These are phyloP conservation scores for Pogonognathellus flavescens DNA, from an alignment of 1,140 invertebrate genomes.

Conservation along the genomic window DNA sequence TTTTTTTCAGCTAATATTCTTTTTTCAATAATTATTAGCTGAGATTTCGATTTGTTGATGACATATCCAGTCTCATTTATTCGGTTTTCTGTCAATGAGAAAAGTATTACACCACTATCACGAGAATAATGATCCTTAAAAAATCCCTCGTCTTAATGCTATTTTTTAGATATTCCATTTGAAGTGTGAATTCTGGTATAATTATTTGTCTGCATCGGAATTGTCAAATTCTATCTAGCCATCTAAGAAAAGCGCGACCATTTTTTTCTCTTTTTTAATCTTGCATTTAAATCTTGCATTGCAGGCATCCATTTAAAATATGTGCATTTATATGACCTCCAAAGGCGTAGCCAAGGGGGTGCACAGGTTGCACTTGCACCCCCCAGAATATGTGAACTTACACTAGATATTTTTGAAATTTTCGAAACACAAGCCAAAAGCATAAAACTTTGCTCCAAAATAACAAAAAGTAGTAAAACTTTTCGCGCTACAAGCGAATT, in stretches of 20 bases:
- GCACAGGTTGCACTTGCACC: no score
- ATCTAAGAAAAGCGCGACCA: background rate
- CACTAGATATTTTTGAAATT: no score
- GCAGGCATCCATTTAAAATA: conserved; percentile 12
- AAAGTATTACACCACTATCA: background rate
- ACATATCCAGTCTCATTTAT: background rate
- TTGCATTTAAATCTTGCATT: no score
- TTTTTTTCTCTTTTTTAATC: background rate
- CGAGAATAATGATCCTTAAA: background rate
- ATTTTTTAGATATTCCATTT: no score
- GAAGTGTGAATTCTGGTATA: background rate
- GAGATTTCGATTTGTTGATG: background rate
- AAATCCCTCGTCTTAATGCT: background rate
- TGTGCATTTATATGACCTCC: background rate
- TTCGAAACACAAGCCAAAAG: no score
- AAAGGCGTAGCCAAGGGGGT: no score
- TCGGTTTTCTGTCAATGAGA: background rate
- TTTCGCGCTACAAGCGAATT: no score
- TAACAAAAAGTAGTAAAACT: no score
- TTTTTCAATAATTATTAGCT: background rate
- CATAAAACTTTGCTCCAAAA: no score
- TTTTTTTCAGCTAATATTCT: background rate
- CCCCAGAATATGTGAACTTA: no score
- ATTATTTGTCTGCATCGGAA: background rate
- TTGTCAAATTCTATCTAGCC: background rate